phyloP scores from a whole-genome alignment of 2,888 invertebrate genomes.

The Muschampia plurimacula region DNA sequence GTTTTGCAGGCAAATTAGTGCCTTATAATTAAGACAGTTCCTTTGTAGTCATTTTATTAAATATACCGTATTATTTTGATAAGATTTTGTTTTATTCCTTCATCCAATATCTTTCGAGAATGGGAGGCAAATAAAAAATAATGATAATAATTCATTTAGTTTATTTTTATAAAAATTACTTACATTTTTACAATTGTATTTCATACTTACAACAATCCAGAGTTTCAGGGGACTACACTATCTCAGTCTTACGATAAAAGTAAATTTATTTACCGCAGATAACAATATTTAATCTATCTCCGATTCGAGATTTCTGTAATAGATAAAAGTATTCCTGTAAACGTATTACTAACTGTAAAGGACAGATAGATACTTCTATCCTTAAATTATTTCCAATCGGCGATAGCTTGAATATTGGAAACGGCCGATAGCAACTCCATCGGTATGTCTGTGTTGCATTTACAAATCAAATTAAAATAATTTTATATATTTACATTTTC shows the following conservation, averaged over 20 bases:
- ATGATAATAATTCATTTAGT: conserved; percentile 65
- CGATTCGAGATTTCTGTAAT: too few relatives aligned
- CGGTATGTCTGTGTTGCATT: background rate
- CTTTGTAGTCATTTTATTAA: conserved; percentile 74
- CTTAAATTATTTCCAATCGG: too few relatives aligned
- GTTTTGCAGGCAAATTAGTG: conserved; percentile 60
- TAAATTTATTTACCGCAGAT: background rate
- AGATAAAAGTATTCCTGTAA: too few relatives aligned
- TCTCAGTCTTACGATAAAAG: conserved; percentile 63
- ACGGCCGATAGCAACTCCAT: background rate
- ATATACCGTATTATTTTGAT: conserved; percentile 66
- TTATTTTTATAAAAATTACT: conserved; percentile 75
- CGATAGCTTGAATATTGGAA: too few relatives aligned
- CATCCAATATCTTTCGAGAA: background rate
- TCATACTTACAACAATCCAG: conserved; percentile 72
- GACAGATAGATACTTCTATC: too few relatives aligned
- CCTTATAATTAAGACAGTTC: conserved; percentile 70
- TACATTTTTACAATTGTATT: conserved; percentile 76
- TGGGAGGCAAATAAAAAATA: conserved; percentile 44
- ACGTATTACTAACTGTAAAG: too few relatives aligned
- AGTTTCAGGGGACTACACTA: conserved; percentile 62
- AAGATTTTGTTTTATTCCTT: conserved; percentile 49
- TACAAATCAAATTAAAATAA: background rate
- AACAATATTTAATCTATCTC: too few relatives aligned
- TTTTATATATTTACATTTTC: background rate